Percentiles rank a stretch among this genome's conserved stretches.
Conservation (phyloP, 1,140 invertebrate genomes). For the Drosophila funebris region DNA sequence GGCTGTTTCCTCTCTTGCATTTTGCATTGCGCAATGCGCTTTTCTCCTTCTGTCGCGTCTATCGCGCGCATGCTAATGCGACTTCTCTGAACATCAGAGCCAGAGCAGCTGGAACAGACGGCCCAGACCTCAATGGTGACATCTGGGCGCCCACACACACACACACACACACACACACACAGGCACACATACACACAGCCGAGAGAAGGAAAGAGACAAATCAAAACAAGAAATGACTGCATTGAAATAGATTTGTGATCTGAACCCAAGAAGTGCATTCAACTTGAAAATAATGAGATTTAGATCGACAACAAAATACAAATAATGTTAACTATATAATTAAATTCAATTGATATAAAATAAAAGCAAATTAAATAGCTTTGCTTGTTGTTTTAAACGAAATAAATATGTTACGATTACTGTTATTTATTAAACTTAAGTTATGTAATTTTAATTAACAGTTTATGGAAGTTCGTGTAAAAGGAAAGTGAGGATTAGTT, state of each 20-base stretch:
- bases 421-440: too few species aligned
- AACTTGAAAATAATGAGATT: constrained; percentile 13
- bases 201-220: neutral
- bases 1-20: constrained; percentile 7
- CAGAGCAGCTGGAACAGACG: constrained; percentile 10
- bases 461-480: too few species aligned
- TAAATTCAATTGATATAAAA: too few species aligned
- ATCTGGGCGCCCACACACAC: constrained; percentile 39
- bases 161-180: neutral
- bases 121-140: constrained; percentile 46
- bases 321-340: too few species aligned
- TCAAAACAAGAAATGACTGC: constrained; percentile 21
- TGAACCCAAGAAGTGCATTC: constrained; percentile 27
- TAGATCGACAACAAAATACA: neutral
- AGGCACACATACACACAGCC: neutral
- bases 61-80: constrained; percentile 38
- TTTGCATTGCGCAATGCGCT: constrained; percentile 66
- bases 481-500: too few species aligned
- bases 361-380: too few species aligned
- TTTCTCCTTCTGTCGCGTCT: constrained; percentile 44
- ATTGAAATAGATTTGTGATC: constrained; percentile 24
- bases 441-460: too few species aligned
- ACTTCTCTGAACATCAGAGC: neutral
- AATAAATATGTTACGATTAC: too few species aligned
- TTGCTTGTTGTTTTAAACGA: too few species aligned